Evolutionary conservation across 2,113 vertebrate species (phyloP).

Genomic region (Tautogolabrus adspersus): DNA sequence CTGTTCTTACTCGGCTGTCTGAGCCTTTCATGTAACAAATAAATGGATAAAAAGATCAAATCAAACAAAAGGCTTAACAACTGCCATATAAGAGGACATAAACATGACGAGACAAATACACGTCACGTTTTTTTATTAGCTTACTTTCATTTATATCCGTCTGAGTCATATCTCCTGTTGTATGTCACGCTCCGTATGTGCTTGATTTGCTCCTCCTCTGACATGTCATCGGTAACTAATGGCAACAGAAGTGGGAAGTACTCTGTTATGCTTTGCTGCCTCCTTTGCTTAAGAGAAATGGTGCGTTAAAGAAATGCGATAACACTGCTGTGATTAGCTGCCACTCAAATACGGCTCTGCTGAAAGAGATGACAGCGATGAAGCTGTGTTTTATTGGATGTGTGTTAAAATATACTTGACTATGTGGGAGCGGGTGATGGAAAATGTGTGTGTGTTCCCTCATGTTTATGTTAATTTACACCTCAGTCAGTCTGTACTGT

Average conservation of each 20-base stretch:
- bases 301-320: slow-evolving; percentile 26
- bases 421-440: neutral
- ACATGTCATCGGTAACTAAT: slow-evolving; percentile 29
- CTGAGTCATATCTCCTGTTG: neutral
- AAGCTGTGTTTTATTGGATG: slow-evolving; percentile 3
- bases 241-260: slow-evolving; percentile 31
- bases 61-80: neutral
- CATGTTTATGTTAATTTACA: slow-evolving; percentile 45
- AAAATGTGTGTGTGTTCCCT: neutral
- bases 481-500: slow-evolving; percentile 5
- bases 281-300: slow-evolving; percentile 46
- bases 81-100: neutral
- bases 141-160: neutral
- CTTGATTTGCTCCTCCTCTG: slow-evolving; percentile 3
- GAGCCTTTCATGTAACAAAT: slow-evolving; percentile 21
- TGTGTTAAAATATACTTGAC: neutral
- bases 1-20: neutral
- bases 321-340: slow-evolving; percentile 58
- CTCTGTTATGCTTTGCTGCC: slow-evolving; percentile 40
- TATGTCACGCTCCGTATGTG: neutral
- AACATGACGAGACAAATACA: neutral
- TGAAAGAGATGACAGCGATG: slow-evolving; percentile 9
- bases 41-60: slow-evolving; percentile 17
- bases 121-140: neutral
- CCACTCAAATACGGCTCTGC: slow-evolving; percentile 33